These are phyloP conservation scores for Agrilus cyanescens DNA, from an alignment of 2,888 invertebrate genomes.

Conservation along the genomic window DNA sequence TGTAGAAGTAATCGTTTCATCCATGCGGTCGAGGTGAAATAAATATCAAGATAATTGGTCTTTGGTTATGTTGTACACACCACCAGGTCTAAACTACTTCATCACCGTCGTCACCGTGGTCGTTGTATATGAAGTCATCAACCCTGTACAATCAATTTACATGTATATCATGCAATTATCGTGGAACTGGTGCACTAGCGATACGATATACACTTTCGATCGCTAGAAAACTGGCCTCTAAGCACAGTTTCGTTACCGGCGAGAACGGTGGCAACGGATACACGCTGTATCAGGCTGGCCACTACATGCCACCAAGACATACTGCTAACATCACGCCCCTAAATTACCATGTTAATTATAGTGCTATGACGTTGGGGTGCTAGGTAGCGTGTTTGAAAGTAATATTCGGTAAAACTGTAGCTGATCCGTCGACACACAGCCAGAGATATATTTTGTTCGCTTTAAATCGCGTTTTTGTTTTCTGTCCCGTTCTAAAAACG, in stretches of 20 bases:
- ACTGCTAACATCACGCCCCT: conserved; percentile 37
- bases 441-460: no score
- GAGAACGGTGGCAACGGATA: conserved; percentile 14
- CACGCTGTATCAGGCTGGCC: conserved; percentile 28
- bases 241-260: conserved; percentile 19
- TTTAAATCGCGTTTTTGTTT: no score
- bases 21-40: no score
- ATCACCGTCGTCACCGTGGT: no score
- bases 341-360: conserved; percentile 40
- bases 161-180: conserved; percentile 37
- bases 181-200: conserved; percentile 16
- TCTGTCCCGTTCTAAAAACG: no score
- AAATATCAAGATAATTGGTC: no score
- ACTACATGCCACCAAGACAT: conserved; percentile 36
- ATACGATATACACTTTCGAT: conserved; percentile 18
- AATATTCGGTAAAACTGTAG: conserved; percentile 28
- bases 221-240: conserved; percentile 23
- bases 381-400: conserved; percentile 28
- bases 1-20: no score
- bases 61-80: no score
- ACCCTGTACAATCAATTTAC: conserved; percentile 37
- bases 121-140: conserved; percentile 32
- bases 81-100: no score
- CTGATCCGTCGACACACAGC: conserved; percentile 16
- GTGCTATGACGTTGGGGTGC: conserved; percentile 27